Evolutionary conservation across 1,140 invertebrate genomes (phyloP).

Genomic region (Leptoteleia sp.): DNA sequence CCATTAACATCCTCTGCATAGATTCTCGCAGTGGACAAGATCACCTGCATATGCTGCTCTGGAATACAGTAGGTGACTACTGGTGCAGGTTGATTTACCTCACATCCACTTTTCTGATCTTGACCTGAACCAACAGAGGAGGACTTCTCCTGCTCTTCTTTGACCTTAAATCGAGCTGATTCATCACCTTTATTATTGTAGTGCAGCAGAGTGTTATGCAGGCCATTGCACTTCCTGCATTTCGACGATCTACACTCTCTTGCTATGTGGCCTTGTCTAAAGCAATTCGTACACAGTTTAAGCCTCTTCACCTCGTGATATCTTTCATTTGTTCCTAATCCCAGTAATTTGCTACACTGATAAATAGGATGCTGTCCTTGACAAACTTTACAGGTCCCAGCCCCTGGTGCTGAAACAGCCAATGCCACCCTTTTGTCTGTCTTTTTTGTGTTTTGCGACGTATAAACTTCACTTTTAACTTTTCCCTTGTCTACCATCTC

Average conservation of each 20-base stretch:
- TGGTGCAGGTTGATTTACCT: neutral
- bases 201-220: constrained; percentile 29
- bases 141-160: neutral
- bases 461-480: too few species aligned
- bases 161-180: neutral
- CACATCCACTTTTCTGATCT: neutral
- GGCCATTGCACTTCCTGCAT: constrained; percentile 12
- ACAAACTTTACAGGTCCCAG: neutral
- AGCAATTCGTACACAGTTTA: constrained; percentile 22
- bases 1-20: constrained; percentile 15
- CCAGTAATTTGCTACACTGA: constrained; percentile 15
- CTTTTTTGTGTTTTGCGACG: too few species aligned
- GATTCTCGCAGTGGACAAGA: constrained; percentile 14
- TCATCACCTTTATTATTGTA: neutral
- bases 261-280: constrained; percentile 14
- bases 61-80: constrained; percentile 4
- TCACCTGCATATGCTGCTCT: neutral
- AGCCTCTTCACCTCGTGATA: neutral
- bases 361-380: constrained; percentile 9
- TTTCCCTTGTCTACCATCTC: neutral
- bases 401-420: neutral
- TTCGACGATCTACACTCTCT: constrained; percentile 12
- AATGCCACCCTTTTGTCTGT: neutral
- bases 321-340: neutral
- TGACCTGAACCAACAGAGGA: neutral